Evolutionary conservation across 2,888 invertebrate species (phyloP), one percentile per base, ranked within the genome.

Genomic region (Heliothis peltigera): DNA sequence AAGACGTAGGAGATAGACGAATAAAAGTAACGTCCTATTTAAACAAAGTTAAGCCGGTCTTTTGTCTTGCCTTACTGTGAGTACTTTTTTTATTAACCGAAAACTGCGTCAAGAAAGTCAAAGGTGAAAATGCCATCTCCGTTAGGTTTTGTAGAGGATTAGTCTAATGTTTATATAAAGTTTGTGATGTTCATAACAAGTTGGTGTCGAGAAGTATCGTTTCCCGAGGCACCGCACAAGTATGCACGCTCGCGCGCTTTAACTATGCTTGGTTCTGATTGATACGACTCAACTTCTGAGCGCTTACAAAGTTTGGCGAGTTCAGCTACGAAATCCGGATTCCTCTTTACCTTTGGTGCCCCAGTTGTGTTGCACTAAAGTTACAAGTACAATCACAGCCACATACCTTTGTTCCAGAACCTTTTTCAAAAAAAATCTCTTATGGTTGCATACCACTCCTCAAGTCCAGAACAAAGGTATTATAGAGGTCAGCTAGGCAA

Each of bases 1-100:
- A 39, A 49, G 15, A 53, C 22, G 22, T 42, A 39, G 28, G 63
- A 67, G 12, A 39, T 39, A 22, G 21, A 35, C 25, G 43, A 39
- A 52, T 43, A 51, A 66, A 48, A 21, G 48, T 43, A 61, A 39
- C 47, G 17, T 43, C 25, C n/a, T 21, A 32, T 49, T 67, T 39
- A 15, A 49, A 63, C 54, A 21, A 39, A 46, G n/a, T 22, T 35
- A 25, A 35, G 21, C 25, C 12, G 17, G 8, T 48, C 22, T 21
- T 47, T 19, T 15, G 10, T 53, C 43, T 49, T 19, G 6, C 43
- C 35, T 25, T 42, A 19, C 25, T 43, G 19, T 7, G 12, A 19
- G n/a, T 10, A 21, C 25, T 17, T 25, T 17, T n/a, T 7, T 10
- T n/a, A 56, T 46, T 21, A 17, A n/a, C 42, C n/a, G n/a, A 17